These are phyloP conservation scores for Pollenia griseotomentosa DNA, from an alignment of 2,888 invertebrate genomes.

Conservation along the genomic window DNA sequence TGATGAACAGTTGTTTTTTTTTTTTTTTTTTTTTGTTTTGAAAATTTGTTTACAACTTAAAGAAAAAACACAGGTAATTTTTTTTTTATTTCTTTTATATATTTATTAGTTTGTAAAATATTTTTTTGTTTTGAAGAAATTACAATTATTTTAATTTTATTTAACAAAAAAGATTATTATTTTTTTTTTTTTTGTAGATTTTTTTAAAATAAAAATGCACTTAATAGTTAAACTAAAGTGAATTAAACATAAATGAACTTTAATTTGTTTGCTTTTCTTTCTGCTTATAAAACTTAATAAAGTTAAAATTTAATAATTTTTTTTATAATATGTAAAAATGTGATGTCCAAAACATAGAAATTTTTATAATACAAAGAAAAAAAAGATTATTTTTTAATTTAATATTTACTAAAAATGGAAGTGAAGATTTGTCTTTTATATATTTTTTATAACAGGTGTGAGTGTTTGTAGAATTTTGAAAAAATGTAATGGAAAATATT, in stretches of 20 bases:
- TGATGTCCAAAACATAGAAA: conserved; percentile 61
- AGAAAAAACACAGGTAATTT: conserved; percentile 62
- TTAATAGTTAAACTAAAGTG: conserved; percentile 69
- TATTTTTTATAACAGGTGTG: conserved; percentile 10
- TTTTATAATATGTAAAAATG: conserved; percentile 41
- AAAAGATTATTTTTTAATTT: conserved; percentile 36
- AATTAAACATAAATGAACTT: conserved; percentile 63
- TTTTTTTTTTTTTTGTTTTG: conserved; percentile 33
- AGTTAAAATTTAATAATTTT: conserved; percentile 34
- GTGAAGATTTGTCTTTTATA: conserved; percentile 65
- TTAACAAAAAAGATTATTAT: conserved; percentile 55
- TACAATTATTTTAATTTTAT: conserved; percentile 59
- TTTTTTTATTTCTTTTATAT: conserved; percentile 48
- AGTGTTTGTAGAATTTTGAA: conserved; percentile 32
- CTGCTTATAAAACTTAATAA: not conserved
- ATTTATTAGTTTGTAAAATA: conserved; percentile 69
- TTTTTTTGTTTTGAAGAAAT: conserved; percentile 58
- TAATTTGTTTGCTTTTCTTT: conserved; percentile 21
- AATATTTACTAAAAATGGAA: conserved; percentile 68
- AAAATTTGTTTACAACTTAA: conserved; percentile 28
- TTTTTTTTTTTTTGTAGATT: conserved; percentile 7
- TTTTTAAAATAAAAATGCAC: conserved; percentile 68
- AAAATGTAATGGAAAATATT: conserved; percentile 55
- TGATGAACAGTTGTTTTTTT: conserved; percentile 57
- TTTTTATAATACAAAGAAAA: conserved; percentile 53